Evolutionary conservation across 2,113 vertebrate genomes (phyloP), one percentile per base, ranked within the genome.

Genomic region (Aythya baeri): DNA sequence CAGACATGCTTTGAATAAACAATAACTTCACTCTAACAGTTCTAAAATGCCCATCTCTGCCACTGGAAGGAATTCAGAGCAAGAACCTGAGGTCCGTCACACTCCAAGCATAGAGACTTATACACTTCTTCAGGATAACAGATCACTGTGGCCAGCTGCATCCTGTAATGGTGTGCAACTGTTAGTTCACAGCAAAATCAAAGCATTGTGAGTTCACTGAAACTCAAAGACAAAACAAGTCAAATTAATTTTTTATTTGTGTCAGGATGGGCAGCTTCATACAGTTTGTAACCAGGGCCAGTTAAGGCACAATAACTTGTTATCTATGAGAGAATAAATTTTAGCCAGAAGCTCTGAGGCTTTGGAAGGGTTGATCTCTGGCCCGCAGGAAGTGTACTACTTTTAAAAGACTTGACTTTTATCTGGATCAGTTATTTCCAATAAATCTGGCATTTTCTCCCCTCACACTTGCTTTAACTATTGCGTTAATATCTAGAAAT

Each of bases 141-240:
- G 50, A 44, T n/a, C 57, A n/a, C 26, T 18, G 41, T 1, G 6
- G 79, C 21, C 83, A 83, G 88, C 86, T 94, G 94, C 52, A 50
- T 83, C 57, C 55, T 86, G 68, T 86, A 61, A 83, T 29, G 31
- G 1, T 22, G 38, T 44, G 29, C n/a, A 86, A 57, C 43, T 71
- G 54, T 59, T 71, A 85, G 66, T 61, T 89, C 77, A 82, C 34
- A 75, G 74, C 21, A 82, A 70, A 67, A 0, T 6, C 49, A 79
- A 76, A 54, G 54, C 32, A 65, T 49, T 44, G 43, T 21, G 75
- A 94, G 77, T 92, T 92, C 94, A 85, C 58, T 58, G 41, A 86
- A 71, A 78, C 21, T 55, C 41, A 41, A 84, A 88, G 80, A 92
- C 76, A 94, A 93, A 93, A 78, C 75, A 92, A 62, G 16, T 50